These are phyloP conservation scores for Chymomyza fuscimana DNA, from an alignment of 2,888 invertebrate species.

Conservation along the genomic window DNA sequence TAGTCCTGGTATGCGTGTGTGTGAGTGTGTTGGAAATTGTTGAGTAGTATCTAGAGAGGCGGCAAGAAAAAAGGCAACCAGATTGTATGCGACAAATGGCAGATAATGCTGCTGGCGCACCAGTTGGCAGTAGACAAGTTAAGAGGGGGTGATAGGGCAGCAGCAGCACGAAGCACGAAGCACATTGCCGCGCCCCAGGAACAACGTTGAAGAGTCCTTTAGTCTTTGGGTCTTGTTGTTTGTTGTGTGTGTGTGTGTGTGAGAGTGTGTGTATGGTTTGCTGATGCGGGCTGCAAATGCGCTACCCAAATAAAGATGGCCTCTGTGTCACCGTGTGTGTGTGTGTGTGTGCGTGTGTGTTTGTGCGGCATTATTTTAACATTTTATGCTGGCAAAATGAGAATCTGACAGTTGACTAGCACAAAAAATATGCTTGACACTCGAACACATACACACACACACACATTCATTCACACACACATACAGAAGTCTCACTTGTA, in stretches of 20 bases:
- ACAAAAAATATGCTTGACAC: conserved; percentile 63
- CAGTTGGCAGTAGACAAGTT: conserved; percentile 4
- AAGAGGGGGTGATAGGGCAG: conserved; percentile 35
- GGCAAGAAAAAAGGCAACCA: conserved; percentile 57
- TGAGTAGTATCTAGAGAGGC: conserved; percentile 32
- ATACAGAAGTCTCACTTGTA: conserved; percentile 16
- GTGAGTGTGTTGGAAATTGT: background rate
- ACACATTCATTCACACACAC: background rate
- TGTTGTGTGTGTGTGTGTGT: conserved; percentile 4
- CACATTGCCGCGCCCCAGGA: background rate
- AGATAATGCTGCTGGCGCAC: conserved; percentile 66
- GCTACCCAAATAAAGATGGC: conserved; percentile 61
- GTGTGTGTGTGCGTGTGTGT: conserved; percentile 36
- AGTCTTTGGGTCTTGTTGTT: conserved; percentile 5
- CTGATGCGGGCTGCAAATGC: conserved; percentile 47
- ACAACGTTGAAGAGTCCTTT: background rate
- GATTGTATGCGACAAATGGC: conserved; percentile 75
- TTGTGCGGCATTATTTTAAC: conserved; percentile 69
- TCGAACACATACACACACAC: conserved; percentile 21
- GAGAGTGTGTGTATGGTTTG: conserved; percentile 8
- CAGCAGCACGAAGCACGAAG: background rate
- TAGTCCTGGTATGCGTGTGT: background rate
- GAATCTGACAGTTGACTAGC: conserved; percentile 75
- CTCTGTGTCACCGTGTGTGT: conserved; percentile 44
- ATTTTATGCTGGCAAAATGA: conserved; percentile 74